Percentiles rank a stretch among this genome's conserved stretches.
These are phyloP conservation scores for Rhopalosiphum maidis DNA, from an alignment of 1,140 invertebrate genomes.

Conservation along the genomic window DNA sequence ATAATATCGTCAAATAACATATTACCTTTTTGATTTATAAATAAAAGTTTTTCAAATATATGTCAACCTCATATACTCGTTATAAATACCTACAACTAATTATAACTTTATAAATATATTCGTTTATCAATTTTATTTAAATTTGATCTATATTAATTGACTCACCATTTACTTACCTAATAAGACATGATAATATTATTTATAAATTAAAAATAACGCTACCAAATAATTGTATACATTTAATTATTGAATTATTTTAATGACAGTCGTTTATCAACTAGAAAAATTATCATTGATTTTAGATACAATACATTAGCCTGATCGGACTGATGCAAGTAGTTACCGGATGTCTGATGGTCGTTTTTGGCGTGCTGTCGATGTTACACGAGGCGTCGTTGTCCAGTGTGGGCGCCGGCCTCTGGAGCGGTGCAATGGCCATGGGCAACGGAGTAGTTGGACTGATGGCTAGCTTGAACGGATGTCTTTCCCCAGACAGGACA, in stretches of 20 bases:
- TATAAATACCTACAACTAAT: neutral
- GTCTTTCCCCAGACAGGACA: slow-evolving; percentile 60
- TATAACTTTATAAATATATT: neutral
- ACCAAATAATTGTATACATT: neutral
- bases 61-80: too few relatives aligned
- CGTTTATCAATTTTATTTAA: neutral
- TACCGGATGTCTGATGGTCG: slow-evolving; percentile 68
- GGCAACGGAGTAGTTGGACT: slow-evolving; percentile 67
- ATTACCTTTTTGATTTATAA: too few relatives aligned
- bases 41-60: too few relatives aligned
- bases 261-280: neutral
- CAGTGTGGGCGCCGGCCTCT: slow-evolving; percentile 69
- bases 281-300: neutral
- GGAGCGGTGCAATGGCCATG: slow-evolving; percentile 69
- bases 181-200: too few relatives aligned
- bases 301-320: slow-evolving; percentile 44
- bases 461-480: slow-evolving; percentile 68
- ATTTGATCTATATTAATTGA: neutral
- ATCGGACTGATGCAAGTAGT: slow-evolving; percentile 67
- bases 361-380: slow-evolving; percentile 67
- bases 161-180: neutral
- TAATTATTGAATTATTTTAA: neutral
- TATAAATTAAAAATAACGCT: neutral
- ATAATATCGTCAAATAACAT: too few relatives aligned
- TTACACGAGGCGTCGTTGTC: slow-evolving; percentile 68